These are phyloP conservation scores for Fistularia commersonii DNA, from an alignment of 2,797 vertebrate species.

Conservation along the genomic window DNA sequence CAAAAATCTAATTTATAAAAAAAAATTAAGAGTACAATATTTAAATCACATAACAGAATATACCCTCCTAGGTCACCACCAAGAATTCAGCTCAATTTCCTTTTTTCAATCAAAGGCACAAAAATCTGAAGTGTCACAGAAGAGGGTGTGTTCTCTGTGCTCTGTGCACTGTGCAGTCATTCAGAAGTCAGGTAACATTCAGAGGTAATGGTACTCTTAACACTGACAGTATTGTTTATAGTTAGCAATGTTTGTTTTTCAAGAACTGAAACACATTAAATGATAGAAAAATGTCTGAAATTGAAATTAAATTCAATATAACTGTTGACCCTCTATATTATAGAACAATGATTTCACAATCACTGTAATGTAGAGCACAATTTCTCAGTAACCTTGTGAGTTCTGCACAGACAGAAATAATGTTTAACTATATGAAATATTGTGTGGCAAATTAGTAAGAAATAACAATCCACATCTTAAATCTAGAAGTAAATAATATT, in stretches of 20 bases:
- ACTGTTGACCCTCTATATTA: slow-evolving; percentile 11
- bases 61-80: background rate
- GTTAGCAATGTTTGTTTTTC: slow-evolving; percentile 30
- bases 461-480: slow-evolving; percentile 39
- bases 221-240: slow-evolving; percentile 48
- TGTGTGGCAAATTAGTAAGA: slow-evolving; percentile 16
- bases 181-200: slow-evolving; percentile 28
- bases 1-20: background rate
- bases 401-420: too few relatives aligned
- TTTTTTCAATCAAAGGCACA: slow-evolving; percentile 14
- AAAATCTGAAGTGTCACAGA: slow-evolving; percentile 11
- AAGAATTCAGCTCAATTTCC: background rate
- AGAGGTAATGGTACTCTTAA: slow-evolving; percentile 9
- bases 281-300: slow-evolving; percentile 18
- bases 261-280: slow-evolving; percentile 23
- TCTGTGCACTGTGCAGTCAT: slow-evolving; percentile 26
- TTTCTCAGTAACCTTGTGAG: too few relatives aligned
- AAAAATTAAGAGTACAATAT: slow-evolving; percentile 9
- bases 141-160: slow-evolving; percentile 19
- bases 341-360: slow-evolving; percentile 16
- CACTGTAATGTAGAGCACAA: background rate
- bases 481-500: slow-evolving; percentile 42
- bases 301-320: slow-evolving; percentile 8
- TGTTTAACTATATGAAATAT: background rate
- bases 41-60: slow-evolving; percentile 13